Conservation (phyloP, 2,113 vertebrate genomes). For the Cebus imitator region DNA sequence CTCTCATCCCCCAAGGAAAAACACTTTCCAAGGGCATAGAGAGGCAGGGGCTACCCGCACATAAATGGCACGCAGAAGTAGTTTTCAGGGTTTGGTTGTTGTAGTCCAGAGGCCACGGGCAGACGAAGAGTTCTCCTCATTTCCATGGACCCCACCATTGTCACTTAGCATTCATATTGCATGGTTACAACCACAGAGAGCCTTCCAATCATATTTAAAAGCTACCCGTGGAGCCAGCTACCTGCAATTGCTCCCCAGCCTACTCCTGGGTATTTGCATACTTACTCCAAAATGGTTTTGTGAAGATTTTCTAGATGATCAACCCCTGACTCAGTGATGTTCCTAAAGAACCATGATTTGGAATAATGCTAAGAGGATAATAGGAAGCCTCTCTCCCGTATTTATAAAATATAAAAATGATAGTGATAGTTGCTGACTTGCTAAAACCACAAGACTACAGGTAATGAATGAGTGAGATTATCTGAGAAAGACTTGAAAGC, state of each 20-base stretch:
- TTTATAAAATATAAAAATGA: not conserved
- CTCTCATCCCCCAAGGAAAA: not conserved
- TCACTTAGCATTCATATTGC: not conserved
- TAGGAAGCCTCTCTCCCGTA: not conserved
- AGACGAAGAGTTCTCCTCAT: not conserved
- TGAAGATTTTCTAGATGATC: not conserved
- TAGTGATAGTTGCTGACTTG: not conserved
- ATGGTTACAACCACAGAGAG: not conserved
- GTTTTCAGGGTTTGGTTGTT: not conserved
- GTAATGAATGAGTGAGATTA: not conserved
- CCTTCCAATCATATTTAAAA: not conserved
- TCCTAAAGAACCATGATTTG: not conserved
- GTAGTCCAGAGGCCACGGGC: not conserved
- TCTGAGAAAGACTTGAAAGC: not conserved
- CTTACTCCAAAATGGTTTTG: not conserved
- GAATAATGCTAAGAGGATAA: not conserved
- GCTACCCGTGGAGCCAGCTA: not conserved
- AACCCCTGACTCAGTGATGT: not conserved
- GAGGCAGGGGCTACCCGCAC: fast-evolving
- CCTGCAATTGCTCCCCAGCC: not conserved
- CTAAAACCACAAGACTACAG: not conserved
- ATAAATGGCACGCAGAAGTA: not conserved
- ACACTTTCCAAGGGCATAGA: not conserved
- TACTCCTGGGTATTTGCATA: not conserved
- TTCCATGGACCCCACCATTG: not conserved